These are phyloP conservation scores for Odontocolon sp. DNA, from an alignment of 2,888 invertebrate species.

Conservation along the genomic window DNA sequence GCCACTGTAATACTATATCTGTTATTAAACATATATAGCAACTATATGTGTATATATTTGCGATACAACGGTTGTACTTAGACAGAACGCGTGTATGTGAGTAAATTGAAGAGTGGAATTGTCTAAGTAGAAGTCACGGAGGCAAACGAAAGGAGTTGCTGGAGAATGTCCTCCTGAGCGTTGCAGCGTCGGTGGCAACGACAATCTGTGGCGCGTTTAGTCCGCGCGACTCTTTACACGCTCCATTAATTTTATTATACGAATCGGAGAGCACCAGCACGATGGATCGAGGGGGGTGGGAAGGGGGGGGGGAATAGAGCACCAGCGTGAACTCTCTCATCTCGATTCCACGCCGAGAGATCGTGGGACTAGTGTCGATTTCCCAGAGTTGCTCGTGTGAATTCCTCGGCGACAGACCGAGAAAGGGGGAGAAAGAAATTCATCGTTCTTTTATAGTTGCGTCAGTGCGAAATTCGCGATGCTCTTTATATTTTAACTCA, in stretches of 20 bases:
- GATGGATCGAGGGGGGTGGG: too few relatives aligned
- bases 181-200: constrained; percentile 37
- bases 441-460: neutral
- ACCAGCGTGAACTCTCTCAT: constrained; percentile 55
- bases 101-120: constrained; percentile 70
- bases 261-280: constrained; percentile 64
- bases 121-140: constrained; percentile 70
- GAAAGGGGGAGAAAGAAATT: constrained; percentile 8
- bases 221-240: constrained; percentile 65
- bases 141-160: constrained; percentile 68
- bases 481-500: neutral
- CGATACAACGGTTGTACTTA: constrained; percentile 23
- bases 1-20: neutral
- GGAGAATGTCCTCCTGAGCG: constrained; percentile 64
- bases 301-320: constrained; percentile 15
- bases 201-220: constrained; percentile 33
- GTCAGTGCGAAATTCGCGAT: neutral
- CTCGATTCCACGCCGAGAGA: constrained; percentile 47
- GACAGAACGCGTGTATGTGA: constrained; percentile 23
- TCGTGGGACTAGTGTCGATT: constrained; percentile 53
- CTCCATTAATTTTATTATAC: constrained; percentile 78
- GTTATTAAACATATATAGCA: neutral
- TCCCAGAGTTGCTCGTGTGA: constrained; percentile 52
- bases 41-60: neutral
- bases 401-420: constrained; percentile 26